Evolutionary conservation across 2,113 vertebrate species (phyloP).

Genomic region (Spizaetus ornatus): DNA sequence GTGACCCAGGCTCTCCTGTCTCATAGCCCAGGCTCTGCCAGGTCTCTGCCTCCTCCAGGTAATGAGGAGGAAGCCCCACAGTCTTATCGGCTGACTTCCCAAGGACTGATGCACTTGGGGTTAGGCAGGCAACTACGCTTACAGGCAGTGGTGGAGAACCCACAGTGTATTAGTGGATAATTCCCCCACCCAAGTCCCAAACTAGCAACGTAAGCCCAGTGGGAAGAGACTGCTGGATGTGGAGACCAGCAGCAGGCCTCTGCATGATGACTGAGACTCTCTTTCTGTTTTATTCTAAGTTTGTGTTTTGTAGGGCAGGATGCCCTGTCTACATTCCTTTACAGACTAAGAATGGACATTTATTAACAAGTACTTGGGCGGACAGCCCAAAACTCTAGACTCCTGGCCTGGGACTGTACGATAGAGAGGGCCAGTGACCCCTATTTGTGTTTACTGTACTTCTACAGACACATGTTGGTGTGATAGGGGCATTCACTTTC

Average conservation of each 20-base stretch:
- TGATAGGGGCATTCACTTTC: slow-evolving; percentile 43
- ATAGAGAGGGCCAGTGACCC: slow-evolving; percentile 44
- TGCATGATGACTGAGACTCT: not conserved
- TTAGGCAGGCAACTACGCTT: not conserved
- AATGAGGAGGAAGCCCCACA: not conserved
- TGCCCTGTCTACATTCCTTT: slow-evolving; percentile 61
- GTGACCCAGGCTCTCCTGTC: not conserved
- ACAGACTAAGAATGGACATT: slow-evolving; percentile 52
- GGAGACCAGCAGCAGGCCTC: not conserved
- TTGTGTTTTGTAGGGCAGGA: slow-evolving; percentile 57
- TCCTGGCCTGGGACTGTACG: slow-evolving; percentile 27
- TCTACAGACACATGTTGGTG: slow-evolving; percentile 58
- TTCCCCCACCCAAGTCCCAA: not conserved
- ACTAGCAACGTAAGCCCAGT: not conserved
- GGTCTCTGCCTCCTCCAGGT: not conserved
- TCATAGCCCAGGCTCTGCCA: not conserved
- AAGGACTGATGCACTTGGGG: not conserved
- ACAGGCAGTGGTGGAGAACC: not conserved
- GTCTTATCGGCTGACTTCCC: not conserved
- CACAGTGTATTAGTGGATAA: not conserved
- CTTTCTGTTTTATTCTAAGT: not conserved
- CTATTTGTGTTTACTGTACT: slow-evolving; percentile 49
- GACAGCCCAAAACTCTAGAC: slow-evolving; percentile 48
- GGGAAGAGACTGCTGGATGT: not conserved
- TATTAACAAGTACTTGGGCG: slow-evolving; percentile 59